Percentiles rank a stretch among this genome's conserved stretches.
phyloP scores from a whole-genome alignment of 1,140 invertebrate genomes.

The Ptiloglossa arizonensis region DNA sequence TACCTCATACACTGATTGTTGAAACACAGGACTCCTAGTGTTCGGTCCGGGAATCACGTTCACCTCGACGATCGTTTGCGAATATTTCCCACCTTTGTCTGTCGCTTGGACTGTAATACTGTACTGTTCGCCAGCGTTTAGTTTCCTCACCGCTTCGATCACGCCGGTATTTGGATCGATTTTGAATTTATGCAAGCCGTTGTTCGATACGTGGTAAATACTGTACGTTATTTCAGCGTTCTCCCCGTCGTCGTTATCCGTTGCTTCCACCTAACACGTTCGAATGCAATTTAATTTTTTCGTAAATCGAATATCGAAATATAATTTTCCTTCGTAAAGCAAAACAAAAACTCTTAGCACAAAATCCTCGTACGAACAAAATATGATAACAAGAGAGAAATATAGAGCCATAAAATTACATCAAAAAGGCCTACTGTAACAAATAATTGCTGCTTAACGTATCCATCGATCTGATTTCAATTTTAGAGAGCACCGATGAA shows the following conservation, averaged over 20 bases:
- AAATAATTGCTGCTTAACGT: too few species aligned
- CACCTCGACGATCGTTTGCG: slow-evolving; percentile 92
- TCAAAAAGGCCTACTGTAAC: too few species aligned
- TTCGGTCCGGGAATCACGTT: slow-evolving; percentile 92
- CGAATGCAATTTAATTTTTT: not conserved
- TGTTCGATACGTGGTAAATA: slow-evolving; percentile 95
- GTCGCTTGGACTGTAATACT: slow-evolving; percentile 92
- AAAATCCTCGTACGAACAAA: too few species aligned
- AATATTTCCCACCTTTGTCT: slow-evolving; percentile 86
- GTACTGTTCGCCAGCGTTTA: slow-evolving; percentile 93
- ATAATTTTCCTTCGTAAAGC: not conserved
- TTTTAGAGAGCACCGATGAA: too few species aligned
- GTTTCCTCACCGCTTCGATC: slow-evolving; percentile 88
- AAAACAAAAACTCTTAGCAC: too few species aligned
- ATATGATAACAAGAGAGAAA: too few species aligned
- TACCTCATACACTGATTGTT: slow-evolving; percentile 90
- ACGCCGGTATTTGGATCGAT: slow-evolving; percentile 91
- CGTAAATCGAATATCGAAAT: not conserved
- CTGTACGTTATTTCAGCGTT: slow-evolving; percentile 92
- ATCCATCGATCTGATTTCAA: too few species aligned
- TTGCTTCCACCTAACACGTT: slow-evolving; percentile 85
- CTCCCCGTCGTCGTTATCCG: slow-evolving; percentile 92
- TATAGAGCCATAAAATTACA: too few species aligned
- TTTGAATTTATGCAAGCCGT: slow-evolving; percentile 91
- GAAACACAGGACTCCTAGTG: slow-evolving; percentile 91